Percentiles rank a stretch among this genome's conserved stretches.
Conservation (phyloP, 2,888 invertebrate species). For the Chloroclysta siterata region DNA sequence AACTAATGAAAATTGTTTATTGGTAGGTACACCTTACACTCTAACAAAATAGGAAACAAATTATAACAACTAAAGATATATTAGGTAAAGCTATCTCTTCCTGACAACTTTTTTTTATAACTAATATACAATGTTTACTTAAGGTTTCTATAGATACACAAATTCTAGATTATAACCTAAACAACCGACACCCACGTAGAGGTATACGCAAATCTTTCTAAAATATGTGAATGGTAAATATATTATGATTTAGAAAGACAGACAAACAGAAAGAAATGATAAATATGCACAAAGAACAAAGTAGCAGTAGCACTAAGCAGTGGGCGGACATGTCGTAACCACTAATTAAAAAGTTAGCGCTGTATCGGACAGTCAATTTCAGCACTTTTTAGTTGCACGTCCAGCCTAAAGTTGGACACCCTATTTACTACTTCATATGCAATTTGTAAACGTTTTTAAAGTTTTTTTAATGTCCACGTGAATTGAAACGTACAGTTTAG, state of each 20-base stretch:
- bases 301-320: conserved; percentile 14
- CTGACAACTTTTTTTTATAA: too few species aligned
- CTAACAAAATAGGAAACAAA: too few species aligned
- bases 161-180: too few species aligned
- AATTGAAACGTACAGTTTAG: conserved; percentile 41
- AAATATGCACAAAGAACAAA: conserved; percentile 14
- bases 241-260: not conserved
- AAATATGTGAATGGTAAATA: too few species aligned
- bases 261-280: not conserved
- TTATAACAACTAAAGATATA: too few species aligned
- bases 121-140: too few species aligned
- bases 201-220: too few species aligned
- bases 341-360: conserved; percentile 45
- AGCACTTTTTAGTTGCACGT: conserved; percentile 41
- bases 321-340: conserved; percentile 29
- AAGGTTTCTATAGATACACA: too few species aligned
- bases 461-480: conserved; percentile 41
- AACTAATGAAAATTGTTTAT: too few species aligned
- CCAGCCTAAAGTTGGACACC: conserved; percentile 39
- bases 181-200: too few species aligned
- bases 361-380: conserved; percentile 45
- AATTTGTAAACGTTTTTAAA: conserved; percentile 37
- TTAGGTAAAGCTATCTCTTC: too few species aligned
- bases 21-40: too few species aligned
- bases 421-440: conserved; percentile 44